Evolutionary conservation across 1,140 invertebrate genomes (phyloP).

Genomic region (Brachionus asplanchnoidis): DNA sequence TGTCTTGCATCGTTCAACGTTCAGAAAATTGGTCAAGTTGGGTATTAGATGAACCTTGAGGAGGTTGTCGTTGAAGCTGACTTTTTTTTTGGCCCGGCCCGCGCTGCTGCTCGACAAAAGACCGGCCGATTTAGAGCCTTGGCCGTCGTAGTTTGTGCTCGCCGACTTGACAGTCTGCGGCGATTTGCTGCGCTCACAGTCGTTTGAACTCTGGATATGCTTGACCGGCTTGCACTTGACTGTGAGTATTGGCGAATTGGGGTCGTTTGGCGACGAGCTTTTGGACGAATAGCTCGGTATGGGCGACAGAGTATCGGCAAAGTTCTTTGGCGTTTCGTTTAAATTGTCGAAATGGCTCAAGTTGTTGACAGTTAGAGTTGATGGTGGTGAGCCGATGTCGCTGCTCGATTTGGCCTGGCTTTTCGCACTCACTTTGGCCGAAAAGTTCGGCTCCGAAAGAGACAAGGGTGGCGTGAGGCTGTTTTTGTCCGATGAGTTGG

Average conservation of each 20-base stretch:
- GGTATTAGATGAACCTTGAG: constrained; percentile 39
- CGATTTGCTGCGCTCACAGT: neutral
- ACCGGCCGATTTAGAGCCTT: neutral
- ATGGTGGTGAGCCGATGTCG: neutral
- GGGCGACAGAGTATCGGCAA: neutral
- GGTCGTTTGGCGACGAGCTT: neutral
- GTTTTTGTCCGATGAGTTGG: neutral
- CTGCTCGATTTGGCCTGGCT: neutral
- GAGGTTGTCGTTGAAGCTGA: constrained; percentile 29
- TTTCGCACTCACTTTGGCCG: neutral
- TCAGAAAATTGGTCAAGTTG: neutral
- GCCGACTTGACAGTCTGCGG: neutral
- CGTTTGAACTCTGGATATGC: neutral
- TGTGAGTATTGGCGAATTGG: neutral
- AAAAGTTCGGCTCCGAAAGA: neutral
- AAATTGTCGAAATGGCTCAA: neutral
- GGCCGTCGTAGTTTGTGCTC: neutral
- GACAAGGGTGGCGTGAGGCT: neutral
- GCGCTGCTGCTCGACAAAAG: neutral
- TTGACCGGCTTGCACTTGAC: neutral
- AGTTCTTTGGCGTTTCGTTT: neutral
- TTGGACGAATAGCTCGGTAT: neutral
- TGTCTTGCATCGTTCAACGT: neutral
- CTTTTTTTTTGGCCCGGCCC: constrained; percentile 3
- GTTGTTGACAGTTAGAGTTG: neutral